Evolutionary conservation across 2,113 vertebrate species (phyloP).

Genomic region (Scortum barcoo): DNA sequence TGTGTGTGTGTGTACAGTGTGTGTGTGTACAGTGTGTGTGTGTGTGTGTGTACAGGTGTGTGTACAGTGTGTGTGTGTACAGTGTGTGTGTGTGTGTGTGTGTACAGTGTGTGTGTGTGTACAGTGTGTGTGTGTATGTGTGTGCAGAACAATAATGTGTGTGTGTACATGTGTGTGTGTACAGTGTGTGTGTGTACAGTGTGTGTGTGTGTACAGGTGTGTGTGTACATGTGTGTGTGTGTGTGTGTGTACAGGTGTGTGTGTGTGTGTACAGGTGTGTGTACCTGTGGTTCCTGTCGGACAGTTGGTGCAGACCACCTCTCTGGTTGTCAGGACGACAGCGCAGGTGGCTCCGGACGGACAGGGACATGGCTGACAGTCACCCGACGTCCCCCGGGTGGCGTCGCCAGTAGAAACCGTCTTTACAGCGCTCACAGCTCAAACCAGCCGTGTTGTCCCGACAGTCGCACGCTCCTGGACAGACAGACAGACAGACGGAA

Average conservation of each 20-base stretch:
- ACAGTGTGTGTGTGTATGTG: constrained; percentile 76
- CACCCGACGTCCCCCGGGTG: constrained; percentile 82
- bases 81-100: neutral
- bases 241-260: constrained; percentile 73
- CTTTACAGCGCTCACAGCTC: constrained; percentile 93
- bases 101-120: neutral
- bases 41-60: neutral
- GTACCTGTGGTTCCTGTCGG: constrained; percentile 93
- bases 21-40: constrained; percentile 73
- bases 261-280: neutral
- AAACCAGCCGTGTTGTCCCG: constrained; percentile 90
- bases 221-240: neutral
- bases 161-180: constrained; percentile 87
- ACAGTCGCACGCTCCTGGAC: constrained; percentile 90
- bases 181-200: constrained; percentile 74
- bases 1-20: neutral
- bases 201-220: constrained; percentile 70
- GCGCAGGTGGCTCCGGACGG: constrained; percentile 92
- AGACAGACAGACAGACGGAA: neutral
- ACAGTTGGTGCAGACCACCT: constrained; percentile 97
- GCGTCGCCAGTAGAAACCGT: constrained; percentile 95
- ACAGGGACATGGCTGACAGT: constrained; percentile 93
- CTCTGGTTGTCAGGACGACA: constrained; percentile 88
- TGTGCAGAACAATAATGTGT: no score
- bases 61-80: no score